Conservation (phyloP, 92 coral and sea anemone genomes). For the Hydrozoanthus gracilis region DNA sequence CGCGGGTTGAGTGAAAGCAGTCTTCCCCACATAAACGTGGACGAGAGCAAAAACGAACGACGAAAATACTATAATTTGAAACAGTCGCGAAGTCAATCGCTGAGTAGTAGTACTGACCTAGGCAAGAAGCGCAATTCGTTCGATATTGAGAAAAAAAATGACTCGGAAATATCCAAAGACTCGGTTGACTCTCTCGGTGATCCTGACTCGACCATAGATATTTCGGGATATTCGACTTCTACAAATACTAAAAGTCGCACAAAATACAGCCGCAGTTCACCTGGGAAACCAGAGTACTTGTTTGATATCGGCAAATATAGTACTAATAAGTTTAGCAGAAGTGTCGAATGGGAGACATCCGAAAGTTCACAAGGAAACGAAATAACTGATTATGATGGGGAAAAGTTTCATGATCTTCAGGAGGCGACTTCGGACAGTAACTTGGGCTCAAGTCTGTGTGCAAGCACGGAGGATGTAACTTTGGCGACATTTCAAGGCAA, state of each 20-base stretch:
- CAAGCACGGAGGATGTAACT: conserved; percentile 28
- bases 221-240: not conserved
- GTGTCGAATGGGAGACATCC: conserved; percentile 65
- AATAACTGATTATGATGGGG: conserved; percentile 30
- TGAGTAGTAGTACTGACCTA: conserved; percentile 36
- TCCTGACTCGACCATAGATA: not conserved
- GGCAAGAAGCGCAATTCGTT: conserved; percentile 21
- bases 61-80: conserved; percentile 55
- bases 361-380: conserved; percentile 66
- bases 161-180: conserved; percentile 39
- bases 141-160: conserved; percentile 20
- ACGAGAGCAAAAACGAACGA: conserved; percentile 12
- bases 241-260: not conserved
- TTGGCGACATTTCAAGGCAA: conserved; percentile 13
- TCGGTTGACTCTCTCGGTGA: conserved; percentile 22
- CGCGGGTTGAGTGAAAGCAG: conserved; percentile 81
- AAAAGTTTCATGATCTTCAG: conserved; percentile 32
- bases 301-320: conserved; percentile 5
- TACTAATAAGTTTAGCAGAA: conserved; percentile 11
- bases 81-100: conserved; percentile 53
- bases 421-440: conserved; percentile 41
- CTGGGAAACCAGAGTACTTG: conserved; percentile 23
- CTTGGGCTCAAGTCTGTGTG: conserved; percentile 44
- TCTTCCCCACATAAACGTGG: conserved; percentile 35
- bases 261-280: not conserved